Evolutionary conservation across 2,113 vertebrate genomes (phyloP).

Genomic region (Hemichromis elongatus): DNA sequence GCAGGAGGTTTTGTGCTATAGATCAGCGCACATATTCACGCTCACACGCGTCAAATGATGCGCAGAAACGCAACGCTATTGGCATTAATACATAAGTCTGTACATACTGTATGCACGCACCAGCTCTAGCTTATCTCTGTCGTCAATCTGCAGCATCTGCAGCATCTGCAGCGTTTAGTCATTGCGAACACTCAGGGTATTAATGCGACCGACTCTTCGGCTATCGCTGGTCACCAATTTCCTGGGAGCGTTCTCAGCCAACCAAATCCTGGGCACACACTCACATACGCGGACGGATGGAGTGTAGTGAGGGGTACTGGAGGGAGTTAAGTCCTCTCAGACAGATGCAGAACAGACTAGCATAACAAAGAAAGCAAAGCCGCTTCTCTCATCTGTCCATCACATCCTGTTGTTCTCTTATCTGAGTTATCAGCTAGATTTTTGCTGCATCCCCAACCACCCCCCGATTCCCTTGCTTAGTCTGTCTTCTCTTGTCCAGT

Average conservation of each 20-base stretch:
- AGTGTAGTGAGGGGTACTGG: slow-evolving; percentile 10
- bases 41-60: neutral
- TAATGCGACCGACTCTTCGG: neutral
- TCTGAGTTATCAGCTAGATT: slow-evolving; percentile 8
- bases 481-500: slow-evolving; percentile 3
- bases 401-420: slow-evolving; percentile 15
- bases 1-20: slow-evolving; percentile 35
- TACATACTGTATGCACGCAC: neutral
- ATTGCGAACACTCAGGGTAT: neutral
- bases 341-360: slow-evolving; percentile 41
- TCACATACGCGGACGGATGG: slow-evolving; percentile 1
- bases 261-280: slow-evolving; percentile 17
- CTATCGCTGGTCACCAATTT: slow-evolving; percentile 11
- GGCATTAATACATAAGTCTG: neutral
- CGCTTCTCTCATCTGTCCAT: slow-evolving; percentile 46
- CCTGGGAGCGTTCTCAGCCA: neutral
- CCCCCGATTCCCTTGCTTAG: neutral
- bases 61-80: neutral
- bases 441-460: neutral
- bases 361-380: slow-evolving; percentile 50
- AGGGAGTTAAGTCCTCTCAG: slow-evolving; percentile 20
- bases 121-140: neutral
- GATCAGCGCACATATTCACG: neutral
- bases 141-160: slow-evolving; percentile 23
- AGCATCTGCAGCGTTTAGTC: neutral